A percentile compares a stretch with the other conserved stretches of the same genome.
phyloP scores from a whole-genome alignment of 2,888 invertebrate species.

The Hyalella azteca region DNA sequence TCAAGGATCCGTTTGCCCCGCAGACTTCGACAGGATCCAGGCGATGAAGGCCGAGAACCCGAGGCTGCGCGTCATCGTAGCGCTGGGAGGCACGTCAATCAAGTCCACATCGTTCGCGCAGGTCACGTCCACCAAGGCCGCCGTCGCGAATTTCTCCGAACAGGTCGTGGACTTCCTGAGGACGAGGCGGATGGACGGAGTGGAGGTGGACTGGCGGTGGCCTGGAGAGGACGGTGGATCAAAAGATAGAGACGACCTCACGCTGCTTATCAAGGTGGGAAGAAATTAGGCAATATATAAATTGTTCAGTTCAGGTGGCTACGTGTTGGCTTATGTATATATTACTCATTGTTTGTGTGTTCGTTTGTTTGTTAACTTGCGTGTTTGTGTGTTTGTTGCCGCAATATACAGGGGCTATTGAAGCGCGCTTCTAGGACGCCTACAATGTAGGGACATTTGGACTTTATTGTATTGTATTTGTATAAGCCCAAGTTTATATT shows the following conservation, averaged over 20 bases:
- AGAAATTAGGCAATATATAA: background rate
- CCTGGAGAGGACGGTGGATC: constrained; percentile 46
- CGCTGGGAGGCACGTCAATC: constrained; percentile 51
- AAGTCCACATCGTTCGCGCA: constrained; percentile 45
- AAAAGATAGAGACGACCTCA: constrained; percentile 55
- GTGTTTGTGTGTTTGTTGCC: background rate
- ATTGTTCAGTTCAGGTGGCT: background rate
- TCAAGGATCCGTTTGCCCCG: too few relatives aligned
- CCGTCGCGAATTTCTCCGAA: constrained; percentile 53
- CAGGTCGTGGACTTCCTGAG: constrained; percentile 42
- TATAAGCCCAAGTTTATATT: too few relatives aligned
- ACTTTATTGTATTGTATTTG: too few relatives aligned
- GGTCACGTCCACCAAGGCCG: constrained; percentile 44
- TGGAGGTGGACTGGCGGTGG: constrained; percentile 59
- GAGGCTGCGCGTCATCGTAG: constrained; percentile 45
- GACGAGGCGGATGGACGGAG: constrained; percentile 49
- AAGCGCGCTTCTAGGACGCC: too few relatives aligned
- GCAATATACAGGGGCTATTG: too few relatives aligned
- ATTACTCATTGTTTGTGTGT: background rate
- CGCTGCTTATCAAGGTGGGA: constrained; percentile 54
- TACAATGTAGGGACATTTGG: too few relatives aligned
- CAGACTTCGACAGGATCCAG: constrained; percentile 41
- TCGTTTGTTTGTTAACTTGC: background rate
- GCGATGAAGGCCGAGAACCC: constrained; percentile 51
- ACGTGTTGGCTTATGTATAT: background rate